Base-by-base conservation (phyloP, 2,888 invertebrate genomes). In the Cheilosia variabilis region DNA sequence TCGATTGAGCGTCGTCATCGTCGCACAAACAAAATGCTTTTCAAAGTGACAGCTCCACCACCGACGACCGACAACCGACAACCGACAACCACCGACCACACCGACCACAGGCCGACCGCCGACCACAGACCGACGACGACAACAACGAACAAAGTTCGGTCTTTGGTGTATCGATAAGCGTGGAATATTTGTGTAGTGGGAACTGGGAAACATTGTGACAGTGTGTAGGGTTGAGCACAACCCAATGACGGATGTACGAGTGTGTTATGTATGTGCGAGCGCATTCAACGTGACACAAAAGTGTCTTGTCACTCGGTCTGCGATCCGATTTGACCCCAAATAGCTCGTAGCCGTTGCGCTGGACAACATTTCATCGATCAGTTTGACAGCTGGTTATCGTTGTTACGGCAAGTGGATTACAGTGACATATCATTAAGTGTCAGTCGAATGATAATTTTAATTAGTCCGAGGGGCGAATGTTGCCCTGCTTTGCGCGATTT, bases 381-480 rank as follows among this genome's bases (percentile, higher is more conserved):
- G n/a, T 76, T 84, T 84, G 84, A 84, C 84, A 84, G 84, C 80
- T 84, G 80, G 66, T 84, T 80, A 84, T 71, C 69, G 71, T 55
- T 58, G 50, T 24, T 17, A 41, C n/a, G 43, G 52, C 63, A 19
- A 50, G 50, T 62, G 55, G 68, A 84, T 75, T 79, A 73, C 58
- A 84, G 80, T 84, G 84, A 84, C 84, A 84, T 76, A 84, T 80
- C 84, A 76, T 80, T 76, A 84, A 84, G 80, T 84, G 84, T 84
- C 84, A 80, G 80, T 80, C 43, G 57, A 75, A 65, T 75, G 84
- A 84, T 84, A 80, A 80, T 84, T 80, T 84, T 84, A 84, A 84
- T 84, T 84, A 84, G 80, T 79, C 63, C 68, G 62, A 63, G 79
- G 22, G 43, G 69, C 55, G 63, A 76, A 65, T 82, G 65, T 82